Evolutionary conservation across 2,113 vertebrate species (phyloP).

Genomic region (Chlamydotis undulata): DNA sequence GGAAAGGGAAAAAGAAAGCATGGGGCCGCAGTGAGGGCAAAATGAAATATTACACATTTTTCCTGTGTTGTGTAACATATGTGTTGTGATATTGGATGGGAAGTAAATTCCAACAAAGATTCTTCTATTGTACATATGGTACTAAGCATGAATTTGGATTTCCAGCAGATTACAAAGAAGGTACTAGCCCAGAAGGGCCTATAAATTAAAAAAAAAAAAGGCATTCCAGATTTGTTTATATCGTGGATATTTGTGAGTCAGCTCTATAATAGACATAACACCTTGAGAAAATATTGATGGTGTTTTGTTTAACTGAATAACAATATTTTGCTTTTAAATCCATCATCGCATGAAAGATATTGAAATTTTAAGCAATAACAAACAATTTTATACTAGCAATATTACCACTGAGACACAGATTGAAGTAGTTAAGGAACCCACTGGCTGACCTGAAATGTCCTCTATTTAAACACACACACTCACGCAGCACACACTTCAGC

Average conservation of each 20-base stretch:
- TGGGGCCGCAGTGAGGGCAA: neutral
- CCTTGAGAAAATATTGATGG: constrained; percentile 55
- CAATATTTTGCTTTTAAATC: constrained; percentile 76
- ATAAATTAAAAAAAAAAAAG: constrained; percentile 33
- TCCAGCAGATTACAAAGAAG: constrained; percentile 59
- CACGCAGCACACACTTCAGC: neutral
- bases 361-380: constrained; percentile 75
- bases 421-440: constrained; percentile 71
- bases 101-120: constrained; percentile 56
- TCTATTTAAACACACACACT: constrained; percentile 27
- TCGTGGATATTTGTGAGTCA: constrained; percentile 41
- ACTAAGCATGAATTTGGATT: constrained; percentile 19
- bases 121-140: constrained; percentile 7
- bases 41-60: constrained; percentile 34
- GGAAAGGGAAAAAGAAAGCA: neutral
- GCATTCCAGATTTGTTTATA: constrained; percentile 63
- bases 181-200: constrained; percentile 46
- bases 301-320: constrained; percentile 56
- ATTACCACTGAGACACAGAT: constrained; percentile 71
- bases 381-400: constrained; percentile 61
- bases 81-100: constrained; percentile 39
- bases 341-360: constrained; percentile 69
- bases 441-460: constrained; percentile 64
- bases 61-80: constrained; percentile 22
- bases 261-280: constrained; percentile 59